These are phyloP conservation scores for Mus musculus DNA, from an alignment of 2,113 vertebrate species.

Conservation along the genomic window GRCm39 chr5:113993001-113993500, in stretches of 20 bases:
- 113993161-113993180: not conserved
- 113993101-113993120: not conserved
- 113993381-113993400: not conserved
- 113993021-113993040: not conserved
- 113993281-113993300: not conserved
- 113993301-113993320: not conserved
- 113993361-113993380: not conserved
- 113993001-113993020: not conserved
- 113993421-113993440: not conserved
- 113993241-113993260: not conserved
- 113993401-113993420: not conserved
- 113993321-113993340: not conserved
- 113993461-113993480: rapidly evolving
- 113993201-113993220: not conserved
- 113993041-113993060: not conserved
- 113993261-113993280: not conserved
- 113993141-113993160: not conserved
- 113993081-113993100: not conserved
- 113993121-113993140: not conserved
- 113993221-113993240: not conserved
- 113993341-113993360: not conserved
- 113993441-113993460: not conserved
- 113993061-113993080: not conserved
- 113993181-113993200: not conserved
- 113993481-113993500: not conserved